A percentile compares a stretch with the other conserved stretches of the same genome.
Evolutionary conservation across 1,140 invertebrate genomes (phyloP).

Genomic region (Cardiocondyla obscurior): DNA sequence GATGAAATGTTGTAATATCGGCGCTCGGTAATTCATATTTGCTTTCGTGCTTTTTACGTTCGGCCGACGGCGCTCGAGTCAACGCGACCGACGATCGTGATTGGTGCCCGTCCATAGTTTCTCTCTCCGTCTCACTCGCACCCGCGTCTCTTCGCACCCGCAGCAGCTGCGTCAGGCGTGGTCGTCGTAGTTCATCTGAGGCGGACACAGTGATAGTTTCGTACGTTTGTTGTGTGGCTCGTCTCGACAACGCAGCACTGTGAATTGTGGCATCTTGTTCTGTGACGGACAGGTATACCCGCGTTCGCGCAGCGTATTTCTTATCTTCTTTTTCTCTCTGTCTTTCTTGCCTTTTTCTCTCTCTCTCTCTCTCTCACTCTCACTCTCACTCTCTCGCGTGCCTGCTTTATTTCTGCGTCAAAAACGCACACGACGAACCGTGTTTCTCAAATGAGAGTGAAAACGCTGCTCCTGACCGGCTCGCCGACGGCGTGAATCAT

Average conservation of each 20-base stretch:
- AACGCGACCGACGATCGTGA: neutral
- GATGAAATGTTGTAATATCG: constrained; percentile 48
- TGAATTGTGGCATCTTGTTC: neutral
- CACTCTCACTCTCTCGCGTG: neutral
- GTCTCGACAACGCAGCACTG: neutral
- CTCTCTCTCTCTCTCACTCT: neutral
- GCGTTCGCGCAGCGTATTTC: neutral
- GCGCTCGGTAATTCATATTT: constrained; percentile 10
- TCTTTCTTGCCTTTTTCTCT: neutral
- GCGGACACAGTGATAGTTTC: constrained; percentile 49
- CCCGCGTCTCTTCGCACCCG: constrained; percentile 34
- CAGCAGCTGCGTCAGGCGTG: constrained; percentile 80
- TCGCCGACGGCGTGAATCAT: constrained; percentile 75
- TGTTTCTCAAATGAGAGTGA: constrained; percentile 73
- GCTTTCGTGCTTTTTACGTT: neutral
- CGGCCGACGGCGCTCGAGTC: constrained; percentile 12
- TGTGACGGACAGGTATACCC: neutral
- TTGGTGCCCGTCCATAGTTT: constrained; percentile 22
- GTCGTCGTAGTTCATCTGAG: constrained; percentile 70
- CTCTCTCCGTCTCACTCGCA: neutral
- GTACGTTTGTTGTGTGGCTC: neutral
- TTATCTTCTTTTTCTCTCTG: neutral
- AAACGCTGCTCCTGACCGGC: constrained; percentile 64
- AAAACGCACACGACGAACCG: constrained; percentile 57
- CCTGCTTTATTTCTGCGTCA: neutral